Conservation (phyloP, 2,113 vertebrate genomes). For the Pelecanoides urinatrix region DNA sequence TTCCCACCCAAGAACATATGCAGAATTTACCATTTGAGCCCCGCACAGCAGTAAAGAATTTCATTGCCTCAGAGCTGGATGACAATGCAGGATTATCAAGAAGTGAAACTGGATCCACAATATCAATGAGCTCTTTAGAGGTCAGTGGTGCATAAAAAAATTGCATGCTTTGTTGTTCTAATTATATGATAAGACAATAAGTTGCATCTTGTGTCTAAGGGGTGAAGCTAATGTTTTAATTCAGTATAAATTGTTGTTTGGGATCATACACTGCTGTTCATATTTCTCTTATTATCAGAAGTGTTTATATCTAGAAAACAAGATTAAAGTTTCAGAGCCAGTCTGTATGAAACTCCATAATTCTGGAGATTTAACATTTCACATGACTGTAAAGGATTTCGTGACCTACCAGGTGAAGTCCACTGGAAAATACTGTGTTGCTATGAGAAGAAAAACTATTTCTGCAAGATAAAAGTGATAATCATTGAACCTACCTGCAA, state of each 20-base stretch:
- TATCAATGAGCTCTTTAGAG: constrained; percentile 99
- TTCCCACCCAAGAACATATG: constrained; percentile 90
- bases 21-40: constrained; percentile 95
- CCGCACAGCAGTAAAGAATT: constrained; percentile 98
- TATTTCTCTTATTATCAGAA: constrained; percentile 31
- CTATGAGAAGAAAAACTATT: neutral
- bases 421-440: neutral
- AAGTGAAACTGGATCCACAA: constrained; percentile 98
- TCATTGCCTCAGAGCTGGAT: constrained; percentile 95
- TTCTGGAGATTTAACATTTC: constrained; percentile 21
- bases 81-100: constrained; percentile 89
- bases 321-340: constrained; percentile 39
- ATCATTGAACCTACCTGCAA: neutral
- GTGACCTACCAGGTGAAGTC: constrained; percentile 11
- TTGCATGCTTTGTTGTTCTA: neutral
- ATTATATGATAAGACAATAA: neutral
- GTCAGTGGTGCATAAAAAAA: constrained; percentile 72
- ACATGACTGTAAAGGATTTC: neutral
- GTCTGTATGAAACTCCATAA: neutral
- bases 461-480: neutral
- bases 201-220: neutral
- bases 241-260: constrained; percentile 14
- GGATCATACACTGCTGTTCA: neutral
- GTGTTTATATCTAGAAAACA: constrained; percentile 39
- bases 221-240: constrained; percentile 3